Evolutionary conservation across 2,797 vertebrate species (phyloP).

Genomic region (Galagoides demidoff): DNA sequence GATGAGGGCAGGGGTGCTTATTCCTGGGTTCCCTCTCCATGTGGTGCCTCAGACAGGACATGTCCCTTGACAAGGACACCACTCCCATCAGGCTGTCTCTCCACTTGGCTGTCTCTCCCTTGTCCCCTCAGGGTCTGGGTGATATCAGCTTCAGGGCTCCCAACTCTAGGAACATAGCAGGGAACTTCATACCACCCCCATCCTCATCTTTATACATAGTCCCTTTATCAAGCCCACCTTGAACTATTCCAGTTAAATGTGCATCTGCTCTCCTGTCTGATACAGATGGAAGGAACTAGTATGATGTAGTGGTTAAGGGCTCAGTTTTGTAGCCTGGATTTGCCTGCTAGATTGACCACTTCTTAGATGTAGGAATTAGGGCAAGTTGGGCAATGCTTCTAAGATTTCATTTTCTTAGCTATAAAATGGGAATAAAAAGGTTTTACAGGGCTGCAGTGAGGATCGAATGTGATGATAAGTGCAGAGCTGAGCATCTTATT

Average conservation of each 20-base stretch:
- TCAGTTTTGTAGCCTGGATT: not conserved
- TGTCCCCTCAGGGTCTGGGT: not conserved
- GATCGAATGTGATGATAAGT: not conserved
- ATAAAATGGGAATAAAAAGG: constrained; percentile 17
- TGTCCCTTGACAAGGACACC: not conserved
- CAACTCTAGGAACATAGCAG: not conserved
- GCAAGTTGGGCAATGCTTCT: not conserved
- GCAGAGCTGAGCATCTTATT: constrained; percentile 6
- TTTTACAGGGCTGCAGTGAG: not conserved
- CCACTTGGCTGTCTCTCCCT: not conserved
- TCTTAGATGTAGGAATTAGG: not conserved
- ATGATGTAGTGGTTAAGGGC: not conserved
- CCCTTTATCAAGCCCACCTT: not conserved
- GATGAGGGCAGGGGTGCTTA: not conserved
- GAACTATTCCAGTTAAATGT: not conserved
- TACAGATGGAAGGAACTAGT: not conserved
- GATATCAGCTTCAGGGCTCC: not conserved
- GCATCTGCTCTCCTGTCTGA: not conserved
- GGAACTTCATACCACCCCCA: not conserved
- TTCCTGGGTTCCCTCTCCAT: not conserved
- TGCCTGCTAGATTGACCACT: not conserved
- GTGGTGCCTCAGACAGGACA: not conserved
- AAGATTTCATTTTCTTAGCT: constrained; percentile 39
- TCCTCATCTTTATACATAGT: not conserved
- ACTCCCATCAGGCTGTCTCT: not conserved